A percentile compares a stretch with the other conserved stretches of the same genome.
These are phyloP conservation scores for Galeruca laticollis DNA, from an alignment of 2,888 invertebrate genomes.

Conservation along the genomic window DNA sequence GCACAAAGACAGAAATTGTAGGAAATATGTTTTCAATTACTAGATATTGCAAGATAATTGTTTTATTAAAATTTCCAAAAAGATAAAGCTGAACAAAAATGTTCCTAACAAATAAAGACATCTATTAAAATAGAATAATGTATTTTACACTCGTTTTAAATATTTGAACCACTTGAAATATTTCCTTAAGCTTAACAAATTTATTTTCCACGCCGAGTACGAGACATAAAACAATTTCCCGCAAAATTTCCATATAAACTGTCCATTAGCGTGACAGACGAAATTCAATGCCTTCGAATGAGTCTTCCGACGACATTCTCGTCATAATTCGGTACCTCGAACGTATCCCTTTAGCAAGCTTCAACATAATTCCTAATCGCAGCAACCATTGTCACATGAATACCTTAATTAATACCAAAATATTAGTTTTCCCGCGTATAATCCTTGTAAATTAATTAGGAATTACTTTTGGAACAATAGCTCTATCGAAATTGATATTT, in stretches of 20 bases:
- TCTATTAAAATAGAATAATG: no score
- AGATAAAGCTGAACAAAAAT: no score
- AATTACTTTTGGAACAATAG: conserved; percentile 17
- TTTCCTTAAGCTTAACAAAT: no score
- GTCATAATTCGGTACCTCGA: background rate
- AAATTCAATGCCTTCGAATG: background rate
- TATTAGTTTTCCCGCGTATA: conserved; percentile 39
- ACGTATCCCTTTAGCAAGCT: conserved; percentile 4
- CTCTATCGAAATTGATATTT: conserved; percentile 12
- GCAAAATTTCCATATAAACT: conserved; percentile 2
- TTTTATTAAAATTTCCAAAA: no score
- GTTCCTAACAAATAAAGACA: no score
- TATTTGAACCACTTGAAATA: no score
- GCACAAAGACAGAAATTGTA: no score
- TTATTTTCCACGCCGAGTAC: background rate
- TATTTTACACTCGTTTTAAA: no score
- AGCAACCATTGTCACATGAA: conserved; percentile 29
- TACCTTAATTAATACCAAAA: conserved; percentile 38
- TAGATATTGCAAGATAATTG: no score
- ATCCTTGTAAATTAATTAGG: conserved; percentile 36
- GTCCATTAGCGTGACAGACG: background rate
- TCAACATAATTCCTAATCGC: conserved; percentile 5
- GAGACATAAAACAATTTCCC: background rate
- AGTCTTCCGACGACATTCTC: background rate
- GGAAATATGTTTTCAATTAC: no score